Percentiles rank a stretch among this genome's conserved stretches.
Evolutionary conservation across 2,797 vertebrate species (phyloP).

Genomic region (Thalassophryne amazonica): DNA sequence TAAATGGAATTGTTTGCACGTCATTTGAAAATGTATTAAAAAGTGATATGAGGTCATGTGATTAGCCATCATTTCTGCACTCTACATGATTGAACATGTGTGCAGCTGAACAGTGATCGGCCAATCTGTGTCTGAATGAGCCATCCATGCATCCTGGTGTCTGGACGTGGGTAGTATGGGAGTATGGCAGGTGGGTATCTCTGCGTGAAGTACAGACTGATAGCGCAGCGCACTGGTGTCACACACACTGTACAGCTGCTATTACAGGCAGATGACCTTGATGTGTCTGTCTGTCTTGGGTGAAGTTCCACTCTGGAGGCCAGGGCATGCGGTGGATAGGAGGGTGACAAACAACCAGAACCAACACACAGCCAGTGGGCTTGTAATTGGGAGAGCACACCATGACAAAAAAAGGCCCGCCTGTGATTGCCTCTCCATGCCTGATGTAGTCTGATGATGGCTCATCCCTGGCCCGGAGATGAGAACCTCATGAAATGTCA

Average conservation of each 20-base stretch:
- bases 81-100: constrained; percentile 56
- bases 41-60: constrained; percentile 29
- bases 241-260: constrained; percentile 60
- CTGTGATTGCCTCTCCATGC: constrained; percentile 79
- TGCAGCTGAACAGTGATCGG: constrained; percentile 61
- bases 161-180: constrained; percentile 49
- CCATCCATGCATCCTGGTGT: constrained; percentile 54
- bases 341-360: constrained; percentile 50
- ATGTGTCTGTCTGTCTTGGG: constrained; percentile 51
- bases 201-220: constrained; percentile 55
- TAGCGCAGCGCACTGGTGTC: constrained; percentile 47
- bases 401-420: constrained; percentile 69
- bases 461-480: constrained; percentile 66
- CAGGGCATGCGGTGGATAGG: neutral
- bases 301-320: constrained; percentile 39
- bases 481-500: constrained; percentile 75
- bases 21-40: too few species aligned
- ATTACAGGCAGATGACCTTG: constrained; percentile 68
- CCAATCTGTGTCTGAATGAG: constrained; percentile 57
- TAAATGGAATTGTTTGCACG: constrained; percentile 2
- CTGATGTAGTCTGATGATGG: constrained; percentile 78
- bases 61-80: constrained; percentile 48
- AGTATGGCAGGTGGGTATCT: constrained; percentile 67
- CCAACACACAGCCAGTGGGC: constrained; percentile 57
- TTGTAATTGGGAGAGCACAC: constrained; percentile 69